A percentile compares a stretch with the other conserved stretches of the same genome.
Conservation (phyloP, 2,888 invertebrate species). For the Crepidodera aurea region DNA sequence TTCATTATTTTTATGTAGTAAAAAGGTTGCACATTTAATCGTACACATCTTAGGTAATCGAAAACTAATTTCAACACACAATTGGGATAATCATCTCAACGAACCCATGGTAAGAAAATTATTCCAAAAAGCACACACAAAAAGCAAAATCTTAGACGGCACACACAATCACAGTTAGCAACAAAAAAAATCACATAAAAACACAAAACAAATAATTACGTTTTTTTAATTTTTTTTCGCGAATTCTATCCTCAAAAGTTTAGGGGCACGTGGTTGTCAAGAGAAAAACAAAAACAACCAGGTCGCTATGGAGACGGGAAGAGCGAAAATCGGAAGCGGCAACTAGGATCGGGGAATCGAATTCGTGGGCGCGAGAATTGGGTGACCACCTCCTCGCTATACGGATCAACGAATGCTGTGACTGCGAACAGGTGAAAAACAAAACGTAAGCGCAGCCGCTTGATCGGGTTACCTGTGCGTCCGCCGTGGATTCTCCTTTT, state of each 20-base stretch:
- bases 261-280: too few relatives aligned
- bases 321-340: conserved; percentile 13
- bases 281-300: too few relatives aligned
- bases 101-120: conserved; percentile 14
- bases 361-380: conserved; percentile 27
- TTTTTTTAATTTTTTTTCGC: too few relatives aligned
- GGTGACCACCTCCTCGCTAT: conserved; percentile 45
- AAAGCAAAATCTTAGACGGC: too few relatives aligned
- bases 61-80: too few relatives aligned
- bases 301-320: conserved; percentile 10
- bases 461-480: conserved; percentile 35
- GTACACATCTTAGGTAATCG: conserved; percentile 26
- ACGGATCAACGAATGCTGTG: conserved; percentile 48
- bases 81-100: conserved; percentile 6
- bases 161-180: too few relatives aligned
- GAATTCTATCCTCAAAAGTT: too few relatives aligned
- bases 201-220: too few relatives aligned
- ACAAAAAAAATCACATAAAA: too few relatives aligned
- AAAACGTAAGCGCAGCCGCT: conserved; percentile 51
- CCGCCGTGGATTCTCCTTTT: conserved; percentile 46
- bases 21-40: conserved; percentile 22
- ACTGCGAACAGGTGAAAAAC: conserved; percentile 52
- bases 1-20: background rate
- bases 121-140: too few relatives aligned
- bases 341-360: background rate